Conservation (phyloP, 2,113 vertebrate species). For the Bufo gargarizans region DNA sequence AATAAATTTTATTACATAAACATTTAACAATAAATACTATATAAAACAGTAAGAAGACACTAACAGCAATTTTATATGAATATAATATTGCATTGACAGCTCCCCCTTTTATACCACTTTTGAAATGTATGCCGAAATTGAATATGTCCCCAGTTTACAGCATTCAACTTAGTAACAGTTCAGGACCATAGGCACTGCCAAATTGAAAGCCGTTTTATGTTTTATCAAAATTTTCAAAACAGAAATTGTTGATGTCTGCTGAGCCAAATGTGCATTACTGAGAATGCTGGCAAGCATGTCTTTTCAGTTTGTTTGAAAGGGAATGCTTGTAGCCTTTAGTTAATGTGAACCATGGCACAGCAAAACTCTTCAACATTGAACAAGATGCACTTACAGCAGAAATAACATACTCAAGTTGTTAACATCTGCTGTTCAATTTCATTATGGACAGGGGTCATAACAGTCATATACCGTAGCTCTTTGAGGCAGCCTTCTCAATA, state of each 20-base stretch:
- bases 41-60: background rate
- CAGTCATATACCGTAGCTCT: constrained; percentile 7
- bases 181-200: background rate
- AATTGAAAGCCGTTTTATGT: constrained; percentile 21
- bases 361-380: constrained; percentile 30
- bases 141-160: background rate
- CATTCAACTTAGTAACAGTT: background rate
- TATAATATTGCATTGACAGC: background rate
- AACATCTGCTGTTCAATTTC: constrained; percentile 49
- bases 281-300: constrained; percentile 11
- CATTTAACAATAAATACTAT: background rate
- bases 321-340: background rate
- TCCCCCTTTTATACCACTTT: background rate
- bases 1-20: background rate
- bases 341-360: constrained; percentile 35
- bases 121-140: background rate
- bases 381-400: constrained; percentile 48
- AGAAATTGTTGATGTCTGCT: constrained; percentile 44
- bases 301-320: constrained; percentile 38
- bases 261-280: constrained; percentile 37
- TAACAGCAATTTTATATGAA: background rate
- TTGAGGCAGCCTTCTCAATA: constrained; percentile 23
- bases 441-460: constrained; percentile 49
- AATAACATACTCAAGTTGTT: constrained; percentile 51
- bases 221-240: constrained; percentile 16